Base-by-base conservation (phyloP, 2,888 invertebrate genomes). In the Calephelis perditalis region DNA sequence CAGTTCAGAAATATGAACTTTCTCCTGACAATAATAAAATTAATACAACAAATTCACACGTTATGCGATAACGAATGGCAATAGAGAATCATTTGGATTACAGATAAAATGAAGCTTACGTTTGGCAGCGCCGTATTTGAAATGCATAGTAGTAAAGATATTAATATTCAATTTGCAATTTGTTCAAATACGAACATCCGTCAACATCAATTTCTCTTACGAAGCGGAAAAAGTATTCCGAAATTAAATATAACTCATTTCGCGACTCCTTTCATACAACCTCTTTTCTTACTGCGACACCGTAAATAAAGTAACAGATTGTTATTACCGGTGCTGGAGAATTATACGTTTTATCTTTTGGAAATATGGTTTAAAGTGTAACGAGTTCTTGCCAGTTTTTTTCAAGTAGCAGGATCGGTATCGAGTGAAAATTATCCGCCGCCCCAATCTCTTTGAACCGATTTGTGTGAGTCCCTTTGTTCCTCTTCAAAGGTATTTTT, bases 201-300 rank as follows among this genome's bases (percentile, higher is more conserved):
- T 52, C 52, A 52, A 35, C 52, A 52, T 52, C 52, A 52, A 52
- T 67, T 68, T 64, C 68, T 68, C 70, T 70, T 63, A 63, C 65
- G 65, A 66, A 68, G 64, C 70, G 74, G 73, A 72, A 74, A 77
- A 75, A 73, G 72, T 73, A 76, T 73, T 67, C 64, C 70, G 69
- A 79, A 82, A 82, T 82, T 79, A 79, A 82, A 83, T 81, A 77
- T 76, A 81, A 79, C 75, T 84, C 82, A 83, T 86, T 84, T 81
- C 75, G 67, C 68, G 75, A 77, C 75, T 80, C 76, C 75, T 83
- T 84, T 81, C 77, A 78, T 76, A 70, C 73, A 76, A 76, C 76
- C 77, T 78, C 77, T 79, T 81, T 77, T 77, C 71, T 72, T 76
- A 64, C 61, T 62, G 68, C 71, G 71, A 71, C 70, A 75, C 69